Base-by-base conservation (phyloP, 2,888 invertebrate species). In the Diarsia brunnea region DNA sequence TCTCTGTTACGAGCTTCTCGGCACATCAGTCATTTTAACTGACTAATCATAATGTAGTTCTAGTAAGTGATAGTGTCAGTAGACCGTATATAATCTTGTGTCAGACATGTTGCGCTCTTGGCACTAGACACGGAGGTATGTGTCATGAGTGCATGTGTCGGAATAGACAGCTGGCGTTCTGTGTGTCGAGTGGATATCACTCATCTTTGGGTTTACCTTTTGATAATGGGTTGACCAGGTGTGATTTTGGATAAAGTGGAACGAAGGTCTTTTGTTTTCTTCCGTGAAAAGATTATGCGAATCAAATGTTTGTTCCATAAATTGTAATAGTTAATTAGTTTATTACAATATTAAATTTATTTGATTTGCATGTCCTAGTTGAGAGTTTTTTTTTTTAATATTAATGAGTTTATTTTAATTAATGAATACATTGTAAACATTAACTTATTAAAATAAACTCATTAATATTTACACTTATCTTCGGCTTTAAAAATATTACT, bases 151-250 rank as follows among this genome's bases (percentile, higher is more conserved):
- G 47, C 16, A 58, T 11, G 45, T 65, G 66, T 61, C 47, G 5
- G 38, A 60, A 55, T 45, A 47, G 81, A 80, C 75, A 81, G 68
- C 43, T 81, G 55, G 14, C 75, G 27, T 65, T 31, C 31, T 27
- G 19, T 14, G 1, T 8, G 64, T 61, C 47, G 38, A 8, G 14
- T 10, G 24, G 19, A 21, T 43, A 80, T 81, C 63, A 61, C 27
- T 68, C 64, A 79, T 68, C 24, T 69, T n/a, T 21, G 45, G 60
- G 5, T 31, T 67, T 60, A 66, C 5, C 2, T 45, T 53, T 24
- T 68, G 45, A 38, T 16, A 45, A 31, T 24, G 10, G 7, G 53
- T 24, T 31, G 4, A 31, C 43, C 58, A 38, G 45, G 16, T 69
- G 38, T 10, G 14, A 21, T 43, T 45, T 27, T 21, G 14, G 10